These are phyloP conservation scores for Pedetes capensis DNA, from an alignment of 2,113 vertebrate species.

Conservation along the genomic window DNA sequence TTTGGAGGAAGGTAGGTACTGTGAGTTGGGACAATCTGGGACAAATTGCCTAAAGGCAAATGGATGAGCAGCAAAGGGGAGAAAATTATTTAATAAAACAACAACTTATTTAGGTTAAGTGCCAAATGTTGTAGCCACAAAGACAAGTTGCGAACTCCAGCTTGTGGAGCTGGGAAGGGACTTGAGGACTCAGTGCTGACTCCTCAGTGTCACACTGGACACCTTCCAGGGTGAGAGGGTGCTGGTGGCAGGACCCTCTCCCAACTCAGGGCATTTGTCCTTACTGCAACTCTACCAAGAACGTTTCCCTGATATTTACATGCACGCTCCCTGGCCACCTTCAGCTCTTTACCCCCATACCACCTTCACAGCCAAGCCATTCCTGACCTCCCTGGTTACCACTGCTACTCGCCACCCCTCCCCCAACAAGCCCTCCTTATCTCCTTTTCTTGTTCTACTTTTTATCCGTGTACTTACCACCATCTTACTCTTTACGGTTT, in stretches of 20 bases:
- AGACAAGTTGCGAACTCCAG: not conserved
- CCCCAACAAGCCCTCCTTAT: not conserved
- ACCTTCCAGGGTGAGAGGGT: not conserved
- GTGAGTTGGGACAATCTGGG: not conserved
- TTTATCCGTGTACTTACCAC: not conserved
- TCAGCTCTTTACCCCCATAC: not conserved
- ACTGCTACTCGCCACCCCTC: not conserved
- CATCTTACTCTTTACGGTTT: not conserved
- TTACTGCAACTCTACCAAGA: not conserved
- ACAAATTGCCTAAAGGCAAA: not conserved
- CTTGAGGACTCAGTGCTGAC: not conserved
- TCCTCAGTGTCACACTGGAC: not conserved
- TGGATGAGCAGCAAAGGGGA: not conserved
- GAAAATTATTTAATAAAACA: not conserved
- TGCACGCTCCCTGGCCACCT: not conserved
- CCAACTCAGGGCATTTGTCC: not conserved
- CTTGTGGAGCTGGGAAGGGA: not conserved
- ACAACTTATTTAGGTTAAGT: not conserved
- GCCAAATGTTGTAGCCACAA: not conserved
- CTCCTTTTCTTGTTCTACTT: not conserved
- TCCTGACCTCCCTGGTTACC: no score
- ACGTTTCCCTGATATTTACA: not conserved
- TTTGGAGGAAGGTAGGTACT: not conserved
- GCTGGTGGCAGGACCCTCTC: not conserved
- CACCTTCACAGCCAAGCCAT: not conserved